A percentile compares a stretch with the other conserved stretches of the same genome.
These are phyloP conservation scores for Nomada goodeniana DNA, from an alignment of 2,888 invertebrate species.

Conservation along the genomic window DNA sequence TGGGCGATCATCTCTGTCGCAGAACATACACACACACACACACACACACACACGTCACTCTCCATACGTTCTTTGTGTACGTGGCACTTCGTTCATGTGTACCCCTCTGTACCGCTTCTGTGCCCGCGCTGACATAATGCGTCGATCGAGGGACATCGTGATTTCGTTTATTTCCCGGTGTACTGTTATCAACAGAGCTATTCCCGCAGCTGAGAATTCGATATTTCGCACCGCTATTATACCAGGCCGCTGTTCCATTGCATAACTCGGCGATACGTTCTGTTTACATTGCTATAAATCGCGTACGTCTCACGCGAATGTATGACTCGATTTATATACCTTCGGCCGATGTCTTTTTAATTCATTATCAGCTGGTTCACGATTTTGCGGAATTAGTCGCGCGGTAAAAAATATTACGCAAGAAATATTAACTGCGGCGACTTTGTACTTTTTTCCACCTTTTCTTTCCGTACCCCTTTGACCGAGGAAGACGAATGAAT, in stretches of 20 bases:
- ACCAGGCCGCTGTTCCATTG: conserved; percentile 51
- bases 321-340: conserved; percentile 21
- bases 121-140: conserved; percentile 54
- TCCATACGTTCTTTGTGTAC: conserved; percentile 29
- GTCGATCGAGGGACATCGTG: conserved; percentile 19
- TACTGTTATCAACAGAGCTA: conserved; percentile 10
- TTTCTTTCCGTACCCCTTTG: neutral
- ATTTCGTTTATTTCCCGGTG: conserved; percentile 11
- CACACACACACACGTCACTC: neutral
- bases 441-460: neutral
- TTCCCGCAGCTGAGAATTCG: conserved; percentile 28
- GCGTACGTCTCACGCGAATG: conserved; percentile 13
- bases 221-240: conserved; percentile 35
- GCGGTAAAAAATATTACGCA: neutral
- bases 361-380: neutral
- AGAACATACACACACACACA: conserved; percentile 17
- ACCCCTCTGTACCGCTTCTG: conserved; percentile 60
- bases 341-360: conserved; percentile 4
- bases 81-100: conserved; percentile 44
- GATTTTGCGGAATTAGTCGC: neutral
- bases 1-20: conserved; percentile 70
- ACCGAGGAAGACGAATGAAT: no score
- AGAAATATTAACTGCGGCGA: neutral
- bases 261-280: conserved; percentile 43
- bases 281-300: conserved; percentile 39